phyloP scores from a whole-genome alignment of 2,888 invertebrate genomes.

The Drosophila greeni region DNA sequence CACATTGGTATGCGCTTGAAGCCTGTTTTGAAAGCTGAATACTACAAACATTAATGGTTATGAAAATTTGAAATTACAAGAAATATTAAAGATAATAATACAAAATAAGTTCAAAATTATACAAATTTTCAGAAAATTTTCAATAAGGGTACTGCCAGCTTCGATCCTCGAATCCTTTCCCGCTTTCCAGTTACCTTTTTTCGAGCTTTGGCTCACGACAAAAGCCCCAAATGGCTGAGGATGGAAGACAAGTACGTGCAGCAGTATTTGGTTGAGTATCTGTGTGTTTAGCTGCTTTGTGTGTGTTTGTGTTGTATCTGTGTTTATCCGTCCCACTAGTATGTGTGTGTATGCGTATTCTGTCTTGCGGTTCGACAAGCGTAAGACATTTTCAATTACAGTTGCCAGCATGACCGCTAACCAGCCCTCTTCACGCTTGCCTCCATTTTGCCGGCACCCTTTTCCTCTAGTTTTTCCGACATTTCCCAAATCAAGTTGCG shows the following conservation, averaged over 20 bases:
- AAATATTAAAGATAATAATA: too few relatives aligned
- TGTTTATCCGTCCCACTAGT: constrained; percentile 25
- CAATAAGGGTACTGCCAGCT: neutral
- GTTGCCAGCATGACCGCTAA: constrained; percentile 59
- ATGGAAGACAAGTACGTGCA: constrained; percentile 20
- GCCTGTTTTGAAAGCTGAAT: fast-evolving
- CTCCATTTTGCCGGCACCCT: constrained; percentile 7
- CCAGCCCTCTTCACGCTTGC: constrained; percentile 15
- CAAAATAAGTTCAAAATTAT: too few relatives aligned
- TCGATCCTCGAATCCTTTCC: neutral
- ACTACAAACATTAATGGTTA: neutral
- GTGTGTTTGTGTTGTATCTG: constrained; percentile 11
- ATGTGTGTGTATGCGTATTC: constrained; percentile 42
- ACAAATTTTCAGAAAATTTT: too few relatives aligned
- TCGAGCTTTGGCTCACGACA: constrained; percentile 52
- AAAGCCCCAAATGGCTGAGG: constrained; percentile 42
- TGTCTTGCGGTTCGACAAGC: constrained; percentile 74
- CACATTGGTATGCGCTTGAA: too few relatives aligned
- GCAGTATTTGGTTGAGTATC: constrained; percentile 18
- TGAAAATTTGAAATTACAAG: too few relatives aligned
- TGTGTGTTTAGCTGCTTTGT: constrained; percentile 6
- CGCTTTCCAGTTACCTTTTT: constrained; percentile 34
- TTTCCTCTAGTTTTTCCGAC: constrained; percentile 18
- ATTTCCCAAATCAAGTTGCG: constrained; percentile 57
- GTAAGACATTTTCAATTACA: constrained; percentile 77